Conservation (phyloP, 2,888 invertebrate genomes). For the Imbricaverruca yamaguchii region DNA sequence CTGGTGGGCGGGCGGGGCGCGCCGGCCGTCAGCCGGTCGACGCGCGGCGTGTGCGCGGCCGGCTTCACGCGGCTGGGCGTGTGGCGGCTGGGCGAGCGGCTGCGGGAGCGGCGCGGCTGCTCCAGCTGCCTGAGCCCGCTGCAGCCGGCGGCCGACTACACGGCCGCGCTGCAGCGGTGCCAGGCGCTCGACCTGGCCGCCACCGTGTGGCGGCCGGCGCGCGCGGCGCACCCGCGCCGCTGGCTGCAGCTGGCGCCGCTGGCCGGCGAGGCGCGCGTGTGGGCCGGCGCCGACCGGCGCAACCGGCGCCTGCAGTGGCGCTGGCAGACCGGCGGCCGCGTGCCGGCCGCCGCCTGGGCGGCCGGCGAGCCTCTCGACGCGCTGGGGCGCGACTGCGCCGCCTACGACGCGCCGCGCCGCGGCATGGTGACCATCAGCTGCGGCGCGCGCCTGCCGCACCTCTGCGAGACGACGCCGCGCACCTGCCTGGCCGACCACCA, state of each 20-base stretch:
- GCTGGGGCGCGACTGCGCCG: background rate
- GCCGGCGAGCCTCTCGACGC: background rate
- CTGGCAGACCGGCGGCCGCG: background rate
- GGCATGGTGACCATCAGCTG: background rate
- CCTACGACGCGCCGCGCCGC: background rate
- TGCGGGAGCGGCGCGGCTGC: background rate
- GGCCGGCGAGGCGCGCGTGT: background rate
- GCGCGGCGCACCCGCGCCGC: background rate
- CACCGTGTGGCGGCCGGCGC: background rate
- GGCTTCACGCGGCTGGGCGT: background rate
- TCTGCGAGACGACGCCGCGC: background rate
- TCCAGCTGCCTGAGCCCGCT: background rate
- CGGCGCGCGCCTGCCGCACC: background rate
- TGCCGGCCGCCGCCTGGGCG: background rate
- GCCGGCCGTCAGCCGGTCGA: background rate
- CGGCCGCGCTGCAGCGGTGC: background rate
- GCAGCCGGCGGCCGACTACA: background rate
- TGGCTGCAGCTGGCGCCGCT: background rate
- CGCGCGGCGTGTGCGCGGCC: background rate
- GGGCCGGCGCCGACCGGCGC: background rate
- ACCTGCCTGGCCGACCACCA: background rate
- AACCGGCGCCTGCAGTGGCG: background rate
- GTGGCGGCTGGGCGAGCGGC: background rate
- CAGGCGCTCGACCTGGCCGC: background rate
- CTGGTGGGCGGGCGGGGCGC: too few relatives aligned